Evolutionary conservation across 2,888 invertebrate species (phyloP), one percentile per base, ranked within the genome.

Genomic region (Sesia apiformis): DNA sequence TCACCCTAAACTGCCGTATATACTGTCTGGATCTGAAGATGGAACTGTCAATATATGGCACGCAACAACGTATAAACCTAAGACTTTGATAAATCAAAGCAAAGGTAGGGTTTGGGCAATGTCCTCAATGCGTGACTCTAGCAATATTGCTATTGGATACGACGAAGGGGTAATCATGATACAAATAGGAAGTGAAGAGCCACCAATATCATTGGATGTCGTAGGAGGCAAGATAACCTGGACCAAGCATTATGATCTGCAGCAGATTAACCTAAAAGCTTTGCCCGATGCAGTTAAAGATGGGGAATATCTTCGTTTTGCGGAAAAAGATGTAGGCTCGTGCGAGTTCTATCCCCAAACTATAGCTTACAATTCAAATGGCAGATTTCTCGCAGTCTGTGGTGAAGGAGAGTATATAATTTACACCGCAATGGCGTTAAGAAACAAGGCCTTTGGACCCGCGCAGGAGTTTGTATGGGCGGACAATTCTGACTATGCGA

Each of bases 371-470:
- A 97, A 97, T 86, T 96, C 97, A 0, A 98, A 98, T 78, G 98
- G 98, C 51, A 92, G 95, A 49, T 91, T 91, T 57, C 80, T 84
- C 4, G 97, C 97, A 2, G 97, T 97, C 39, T 98, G 97, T 76
- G 98, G 98, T 4, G 98, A 98, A 83, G 98, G 97, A 7, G 98
- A 98, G 78, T 98, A 97, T 77, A 98, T 98, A 43, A 97, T 98
- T 67, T 98, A 98, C 84, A 98, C 98, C 1, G 96, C 98, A 0
- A 97, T 98, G 96, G 97, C 97, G 0, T 82, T 98, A 64, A 90
- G 98, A 53, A 98, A 98, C 79, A 98, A 98, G 78, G 96, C 97
- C 23, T 98, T 97, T 77, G 98, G 98, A 5, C 7, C 38, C 4
- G 50, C 50, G 4, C 7, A 50, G 39, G 38, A 39, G 38, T 50